Conservation (phyloP, 2,113 vertebrate genomes). For the Chaetura pelagica region DNA sequence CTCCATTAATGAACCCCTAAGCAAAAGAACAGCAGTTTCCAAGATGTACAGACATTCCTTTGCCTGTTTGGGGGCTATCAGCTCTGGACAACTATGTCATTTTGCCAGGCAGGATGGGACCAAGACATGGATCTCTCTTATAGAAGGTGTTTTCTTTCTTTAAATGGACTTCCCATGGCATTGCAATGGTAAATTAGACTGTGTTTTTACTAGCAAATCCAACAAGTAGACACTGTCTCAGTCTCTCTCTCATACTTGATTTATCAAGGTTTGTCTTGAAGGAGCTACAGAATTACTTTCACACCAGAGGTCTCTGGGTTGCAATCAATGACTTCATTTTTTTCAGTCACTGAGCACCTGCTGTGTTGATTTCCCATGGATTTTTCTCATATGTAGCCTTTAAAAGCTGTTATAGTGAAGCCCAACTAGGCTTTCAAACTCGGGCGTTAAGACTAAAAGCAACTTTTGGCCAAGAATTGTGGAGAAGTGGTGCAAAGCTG, state of each 20-base stretch:
- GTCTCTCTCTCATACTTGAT: neutral
- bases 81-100: neutral
- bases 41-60: constrained; percentile 49
- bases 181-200: neutral
- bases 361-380: constrained; percentile 49
- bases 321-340: constrained; percentile 48
- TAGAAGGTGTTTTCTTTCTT: neutral
- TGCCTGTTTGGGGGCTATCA: neutral
- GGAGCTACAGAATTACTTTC: constrained; percentile 12
- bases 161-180: neutral
- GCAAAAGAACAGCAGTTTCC: constrained; percentile 42
- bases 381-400: constrained; percentile 62
- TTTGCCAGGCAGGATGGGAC: neutral
- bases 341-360: constrained; percentile 30
- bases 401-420: constrained; percentile 53
- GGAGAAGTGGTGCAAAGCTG: neutral
- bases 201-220: neutral
- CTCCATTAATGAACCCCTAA: constrained; percentile 50
- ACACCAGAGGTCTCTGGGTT: constrained; percentile 50
- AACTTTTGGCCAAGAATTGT: neutral
- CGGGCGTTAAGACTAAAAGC: neutral
- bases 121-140: neutral
- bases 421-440: constrained; percentile 50
- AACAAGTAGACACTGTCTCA: neutral
- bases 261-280: neutral